A percentile compares a stretch with the other conserved stretches of the same genome.
Evolutionary conservation across 2,797 vertebrate species (phyloP).

Genomic region (Arremon brunneinucha): DNA sequence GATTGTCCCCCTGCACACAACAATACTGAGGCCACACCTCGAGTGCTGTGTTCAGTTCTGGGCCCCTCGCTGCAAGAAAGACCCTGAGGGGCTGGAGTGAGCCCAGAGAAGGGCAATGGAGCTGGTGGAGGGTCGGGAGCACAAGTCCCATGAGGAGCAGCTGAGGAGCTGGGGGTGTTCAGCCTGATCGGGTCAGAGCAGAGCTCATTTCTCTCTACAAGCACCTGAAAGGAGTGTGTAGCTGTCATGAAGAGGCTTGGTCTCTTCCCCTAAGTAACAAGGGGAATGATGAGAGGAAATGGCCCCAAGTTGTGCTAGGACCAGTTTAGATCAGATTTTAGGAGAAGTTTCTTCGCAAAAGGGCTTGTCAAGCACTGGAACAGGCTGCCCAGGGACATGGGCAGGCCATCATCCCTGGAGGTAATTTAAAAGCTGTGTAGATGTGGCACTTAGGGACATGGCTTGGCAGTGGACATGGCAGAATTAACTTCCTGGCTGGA

Average conservation of each 20-base stretch:
- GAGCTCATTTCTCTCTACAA: neutral
- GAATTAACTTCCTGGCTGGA: no score
- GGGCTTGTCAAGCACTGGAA: neutral
- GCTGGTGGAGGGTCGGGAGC: neutral
- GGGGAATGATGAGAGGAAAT: neutral
- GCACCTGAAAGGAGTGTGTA: neutral
- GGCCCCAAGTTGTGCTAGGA: neutral
- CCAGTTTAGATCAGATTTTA: neutral
- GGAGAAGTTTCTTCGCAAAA: neutral
- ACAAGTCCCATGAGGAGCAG: accelerated
- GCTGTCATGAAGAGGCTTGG: accelerated
- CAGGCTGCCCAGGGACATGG: neutral
- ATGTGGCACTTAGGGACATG: accelerated
- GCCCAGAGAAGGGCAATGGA: accelerated
- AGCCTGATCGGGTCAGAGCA: accelerated
- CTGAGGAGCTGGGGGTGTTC: neutral
- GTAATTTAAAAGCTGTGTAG: neutral
- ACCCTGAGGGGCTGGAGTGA: neutral
- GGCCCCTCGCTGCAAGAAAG: neutral
- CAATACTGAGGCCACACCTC: accelerated
- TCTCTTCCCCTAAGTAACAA: no score
- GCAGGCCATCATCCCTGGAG: no score
- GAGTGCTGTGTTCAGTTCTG: accelerated
- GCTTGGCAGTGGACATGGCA: neutral
- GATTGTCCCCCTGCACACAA: accelerated